Conservation (phyloP, 2,113 vertebrate genomes). For the Sinocyclocheilus anshuiensis region DNA sequence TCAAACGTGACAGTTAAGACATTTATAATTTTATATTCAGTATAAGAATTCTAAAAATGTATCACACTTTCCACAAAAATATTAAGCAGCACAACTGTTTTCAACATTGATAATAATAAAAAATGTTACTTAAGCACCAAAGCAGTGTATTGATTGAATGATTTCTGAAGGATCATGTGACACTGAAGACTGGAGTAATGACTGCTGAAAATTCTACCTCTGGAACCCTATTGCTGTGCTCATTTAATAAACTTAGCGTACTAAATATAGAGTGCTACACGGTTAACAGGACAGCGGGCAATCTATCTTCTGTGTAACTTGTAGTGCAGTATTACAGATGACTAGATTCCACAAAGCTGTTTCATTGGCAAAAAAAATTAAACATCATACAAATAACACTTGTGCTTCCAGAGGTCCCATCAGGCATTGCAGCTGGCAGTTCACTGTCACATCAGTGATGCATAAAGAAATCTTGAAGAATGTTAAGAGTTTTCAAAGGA, state of each 20-base stretch:
- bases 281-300: neutral
- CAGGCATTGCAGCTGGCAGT: constrained; percentile 53
- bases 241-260: neutral
- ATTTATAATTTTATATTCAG: too few species aligned
- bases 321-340: neutral
- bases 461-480: constrained; percentile 68
- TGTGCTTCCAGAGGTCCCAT: constrained; percentile 31
- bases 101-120: too few species aligned
- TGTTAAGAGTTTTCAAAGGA: constrained; percentile 53
- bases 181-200: too few species aligned
- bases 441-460: constrained; percentile 59
- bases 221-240: too few species aligned
- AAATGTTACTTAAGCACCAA: too few species aligned
- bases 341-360: neutral
- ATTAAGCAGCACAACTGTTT: too few species aligned
- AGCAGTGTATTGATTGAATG: too few species aligned
- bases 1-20: too few species aligned
- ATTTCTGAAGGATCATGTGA: too few species aligned
- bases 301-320: neutral
- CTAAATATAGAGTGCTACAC: neutral
- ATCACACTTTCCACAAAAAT: too few species aligned
- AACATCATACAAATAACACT: constrained; percentile 39
- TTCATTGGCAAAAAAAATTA: constrained; percentile 8
- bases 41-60: too few species aligned
- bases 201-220: too few species aligned